A percentile compares a stretch with the other conserved stretches of the same genome.
Conservation (phyloP, 2,888 invertebrate genomes). For the Tricholauxania praeusta region DNA sequence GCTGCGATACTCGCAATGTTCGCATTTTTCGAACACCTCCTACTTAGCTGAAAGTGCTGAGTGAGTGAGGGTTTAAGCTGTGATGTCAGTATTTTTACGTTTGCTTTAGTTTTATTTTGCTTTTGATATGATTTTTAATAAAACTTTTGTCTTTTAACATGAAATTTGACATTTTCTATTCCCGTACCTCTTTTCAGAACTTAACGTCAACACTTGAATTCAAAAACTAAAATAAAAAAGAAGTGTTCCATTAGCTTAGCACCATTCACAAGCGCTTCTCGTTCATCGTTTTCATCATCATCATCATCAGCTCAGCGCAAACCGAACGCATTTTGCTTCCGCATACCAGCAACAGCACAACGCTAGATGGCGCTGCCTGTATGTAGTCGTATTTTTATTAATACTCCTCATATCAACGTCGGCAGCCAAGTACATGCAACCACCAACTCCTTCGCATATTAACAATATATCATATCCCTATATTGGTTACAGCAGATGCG, state of each 20-base stretch:
- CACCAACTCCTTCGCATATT: conserved; percentile 39
- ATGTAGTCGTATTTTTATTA: conserved; percentile 39
- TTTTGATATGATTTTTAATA: too few species aligned
- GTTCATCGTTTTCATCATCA: neutral
- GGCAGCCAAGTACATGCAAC: conserved; percentile 7
- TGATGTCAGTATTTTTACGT: too few species aligned
- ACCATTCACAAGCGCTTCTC: neutral
- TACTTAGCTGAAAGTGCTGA: conserved; percentile 14
- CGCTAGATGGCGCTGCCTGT: conserved; percentile 42
- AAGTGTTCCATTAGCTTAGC: too few species aligned
- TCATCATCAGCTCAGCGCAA: neutral
- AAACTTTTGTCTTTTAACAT: too few species aligned
- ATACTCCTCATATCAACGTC: neutral
- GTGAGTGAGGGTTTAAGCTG: too few species aligned
- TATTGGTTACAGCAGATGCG: conserved; percentile 19
- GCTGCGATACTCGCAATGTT: conserved; percentile 21
- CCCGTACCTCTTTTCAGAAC: too few species aligned
- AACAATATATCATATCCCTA: conserved; percentile 45
- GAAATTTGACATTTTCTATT: too few species aligned
- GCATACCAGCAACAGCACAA: conserved; percentile 36
- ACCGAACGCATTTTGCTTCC: conserved; percentile 41
- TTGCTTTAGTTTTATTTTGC: too few species aligned
- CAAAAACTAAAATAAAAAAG: too few species aligned
- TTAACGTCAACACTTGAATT: too few species aligned
- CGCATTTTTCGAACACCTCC: conserved; percentile 37